phyloP scores from a whole-genome alignment of 2,113 vertebrate species.

The Sebastes schlegelii region DNA sequence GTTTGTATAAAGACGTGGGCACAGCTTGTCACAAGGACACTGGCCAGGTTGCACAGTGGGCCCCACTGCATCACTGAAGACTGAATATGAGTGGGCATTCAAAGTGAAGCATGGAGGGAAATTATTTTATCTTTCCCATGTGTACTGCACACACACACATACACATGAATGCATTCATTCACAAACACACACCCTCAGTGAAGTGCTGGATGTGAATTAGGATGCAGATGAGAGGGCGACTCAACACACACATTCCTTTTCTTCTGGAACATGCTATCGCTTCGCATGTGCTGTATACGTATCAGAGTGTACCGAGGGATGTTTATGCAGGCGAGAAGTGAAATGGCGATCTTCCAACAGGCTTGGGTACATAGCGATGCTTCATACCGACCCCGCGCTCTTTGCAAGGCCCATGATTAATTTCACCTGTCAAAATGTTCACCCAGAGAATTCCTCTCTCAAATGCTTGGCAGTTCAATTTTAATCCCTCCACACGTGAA shows the following conservation, averaged over 20 bases:
- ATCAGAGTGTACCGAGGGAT: conserved; percentile 45
- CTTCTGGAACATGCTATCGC: conserved; percentile 60
- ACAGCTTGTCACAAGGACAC: conserved; percentile 71
- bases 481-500: conserved; percentile 56
- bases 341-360: conserved; percentile 71
- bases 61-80: conserved; percentile 49
- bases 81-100: conserved; percentile 53
- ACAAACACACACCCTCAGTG: conserved; percentile 20
- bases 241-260: conserved; percentile 52
- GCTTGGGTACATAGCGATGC: conserved; percentile 48
- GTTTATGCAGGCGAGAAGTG: conserved; percentile 73
- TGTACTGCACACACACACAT: conserved; percentile 28
- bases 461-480: conserved; percentile 56
- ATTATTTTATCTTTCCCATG: conserved; percentile 37
- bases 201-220: conserved; percentile 41
- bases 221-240: conserved; percentile 24
- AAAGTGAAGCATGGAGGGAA: conserved; percentile 31
- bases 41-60: conserved; percentile 66
- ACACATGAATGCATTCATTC: conserved; percentile 64
- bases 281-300: conserved; percentile 36
- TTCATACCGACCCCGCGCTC: conserved; percentile 49
- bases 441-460: conserved; percentile 67
- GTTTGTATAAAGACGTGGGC: conserved; percentile 67
- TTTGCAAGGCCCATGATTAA: conserved; percentile 69
- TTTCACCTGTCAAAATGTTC: conserved; percentile 76